Base-by-base conservation (phyloP, 2,797 vertebrate genomes). In the Mergus octosetaceus region DNA sequence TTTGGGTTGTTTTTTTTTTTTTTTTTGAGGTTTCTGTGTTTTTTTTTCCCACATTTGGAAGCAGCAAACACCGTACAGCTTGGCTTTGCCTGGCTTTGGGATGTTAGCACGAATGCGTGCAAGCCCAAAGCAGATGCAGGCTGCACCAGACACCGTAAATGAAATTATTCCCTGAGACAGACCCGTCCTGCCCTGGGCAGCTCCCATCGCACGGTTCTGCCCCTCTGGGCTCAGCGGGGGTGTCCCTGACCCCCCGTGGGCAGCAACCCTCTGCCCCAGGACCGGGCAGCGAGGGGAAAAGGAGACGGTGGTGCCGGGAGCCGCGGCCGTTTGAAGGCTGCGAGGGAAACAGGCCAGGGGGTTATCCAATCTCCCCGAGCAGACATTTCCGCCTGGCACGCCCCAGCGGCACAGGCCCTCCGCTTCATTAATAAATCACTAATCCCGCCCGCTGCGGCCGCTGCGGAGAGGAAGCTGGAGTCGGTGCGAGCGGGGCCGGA, bases 291-390 rank as follows among this genome's bases (percentile, higher is more conserved):
- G 18, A 47, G 77, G 75, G 80, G 94, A 73, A 87, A 49, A 97
- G 97, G 97, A 97, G 93, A 84, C 15, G 80, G 72, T 60, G 73
- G 62, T 86, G 54, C 75, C 65, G 78, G 80, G 75, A 93, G 87
- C 92, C 8, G 41, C 45, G 38, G 87, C 95, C 87, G 86, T 96
- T 94, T 94, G 90, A 91, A 95, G 91, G 93, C 91, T 77, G 88
- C 13, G 28, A 80, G 96, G 95, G 94, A 95, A 96, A 43, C 39
- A 22, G 92, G 91, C 88, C 94, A 72, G 91, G 90, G 89, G 93
- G 93, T 87, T 95, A 94, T 96, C 96, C 97, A 97, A 98, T 98
- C 97, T 98, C 72, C 45, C 65, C 8, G 51, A 93, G 79, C 97
- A 97, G 97, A 95, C 89, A 85, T 96, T 97, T 98, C 97, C 97